Base-by-base conservation (phyloP, 1,140 invertebrate genomes). In the Megathymus violae region DNA sequence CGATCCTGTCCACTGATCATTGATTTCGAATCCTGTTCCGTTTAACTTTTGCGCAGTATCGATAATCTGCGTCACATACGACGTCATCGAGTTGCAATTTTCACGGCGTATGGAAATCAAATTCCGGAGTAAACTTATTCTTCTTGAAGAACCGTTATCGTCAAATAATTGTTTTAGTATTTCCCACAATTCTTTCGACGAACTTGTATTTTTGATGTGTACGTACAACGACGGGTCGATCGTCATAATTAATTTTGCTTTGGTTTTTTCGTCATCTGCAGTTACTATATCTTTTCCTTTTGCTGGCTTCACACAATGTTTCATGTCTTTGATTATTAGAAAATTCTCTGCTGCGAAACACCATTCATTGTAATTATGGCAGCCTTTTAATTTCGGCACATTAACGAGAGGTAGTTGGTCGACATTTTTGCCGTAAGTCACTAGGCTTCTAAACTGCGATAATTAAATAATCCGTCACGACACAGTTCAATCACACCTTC, bases 241-340 rank as follows among this genome's bases (percentile, higher is more conserved):
- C 0, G 74, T 76, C 51, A 86, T 60, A 7, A 84, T 69, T 3
- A 80, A 22, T 59, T 80, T 80, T 0, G 79, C 80, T 74, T 76
- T 76, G 0, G 76, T 70, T 66, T 76, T 76, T 14, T 59, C 51
- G 6, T 15, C n/a, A 11, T 36, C 34, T 11, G 4, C n/a, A 9
- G 3, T 7, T 4, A 4, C 7, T 31, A 6, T 6, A 31, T 22
- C 5, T 5, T 22, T 5, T 2, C 19, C 19, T 3, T n/a, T 31
- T 6, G 7, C 4, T 9, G 4, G 27, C 4, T 31, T 31, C 27
- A n/a, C n/a, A n/a, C n/a, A n/a, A n/a, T n/a, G n/a, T 9, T 31
- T 31, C 4, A 4, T 31, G 7, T 31, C 34, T 7, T 11, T 1
- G 2, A 36, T 3, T 2, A 36, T 36, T 31, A 31, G 7, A 4